These are phyloP conservation scores for Criorhina ranunculi DNA, from an alignment of 2,888 invertebrate genomes.

Conservation along the genomic window DNA sequence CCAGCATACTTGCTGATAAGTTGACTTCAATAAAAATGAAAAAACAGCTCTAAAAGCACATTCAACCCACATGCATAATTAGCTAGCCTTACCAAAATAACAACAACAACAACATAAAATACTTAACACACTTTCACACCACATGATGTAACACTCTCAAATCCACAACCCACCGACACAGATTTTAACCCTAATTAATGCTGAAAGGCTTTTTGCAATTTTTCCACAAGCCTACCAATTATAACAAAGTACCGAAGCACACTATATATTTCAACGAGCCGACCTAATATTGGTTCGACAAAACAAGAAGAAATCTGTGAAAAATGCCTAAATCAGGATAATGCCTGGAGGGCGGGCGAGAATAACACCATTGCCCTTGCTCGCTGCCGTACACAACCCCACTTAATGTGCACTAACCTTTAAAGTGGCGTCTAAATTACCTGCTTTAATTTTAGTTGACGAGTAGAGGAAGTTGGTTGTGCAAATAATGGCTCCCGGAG, in stretches of 20 bases:
- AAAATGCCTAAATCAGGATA: slow-evolving; percentile 41
- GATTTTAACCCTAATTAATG: slow-evolving; percentile 52
- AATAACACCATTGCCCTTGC: neutral
- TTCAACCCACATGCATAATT: neutral
- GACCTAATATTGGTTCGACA: slow-evolving; percentile 15
- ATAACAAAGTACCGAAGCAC: neutral
- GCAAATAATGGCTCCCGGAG: slow-evolving; percentile 70
- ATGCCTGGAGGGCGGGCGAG: neutral
- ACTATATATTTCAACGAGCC: neutral
- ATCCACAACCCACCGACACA: neutral
- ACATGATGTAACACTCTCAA: neutral
- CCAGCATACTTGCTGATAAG: no score
- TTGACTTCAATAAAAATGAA: no score
- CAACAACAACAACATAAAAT: neutral
- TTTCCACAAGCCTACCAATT: slow-evolving; percentile 36
- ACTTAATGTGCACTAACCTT: slow-evolving; percentile 69
- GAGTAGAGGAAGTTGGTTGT: slow-evolving; percentile 67
- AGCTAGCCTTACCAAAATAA: neutral
- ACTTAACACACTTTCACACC: neutral
- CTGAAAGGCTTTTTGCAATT: slow-evolving; percentile 42
- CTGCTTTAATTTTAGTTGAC: slow-evolving; percentile 75
- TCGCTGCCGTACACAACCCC: slow-evolving; percentile 4
- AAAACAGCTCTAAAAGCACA: neutral
- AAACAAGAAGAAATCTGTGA: slow-evolving; percentile 25
- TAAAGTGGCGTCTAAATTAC: slow-evolving; percentile 72